Base-by-base conservation (phyloP, 2,888 invertebrate genomes). In the Cantharis rufa region DNA sequence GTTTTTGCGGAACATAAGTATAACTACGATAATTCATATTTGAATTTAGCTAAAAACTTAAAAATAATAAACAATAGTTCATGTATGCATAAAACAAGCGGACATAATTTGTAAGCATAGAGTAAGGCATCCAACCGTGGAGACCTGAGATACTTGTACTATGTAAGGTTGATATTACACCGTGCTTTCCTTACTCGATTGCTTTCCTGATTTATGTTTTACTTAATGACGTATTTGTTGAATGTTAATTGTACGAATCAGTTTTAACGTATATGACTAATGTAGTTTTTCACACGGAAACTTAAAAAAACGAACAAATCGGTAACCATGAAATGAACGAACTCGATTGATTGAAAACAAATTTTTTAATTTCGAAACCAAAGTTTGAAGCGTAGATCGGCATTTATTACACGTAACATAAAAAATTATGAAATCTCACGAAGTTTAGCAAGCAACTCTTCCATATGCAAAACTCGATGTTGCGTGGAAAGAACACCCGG, bases 1-100 rank as follows among this genome's bases (percentile, higher is more conserved):
- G 72, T 76, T 74, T 84, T 82, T 82, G 82, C 83, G 84, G 84
- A 83, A 84, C 83, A 83, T 83, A 83, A 84, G 84, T 81, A 83
- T 83, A 84, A 84, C 85, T 81, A 82, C 84, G 84, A 86, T 86
- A 86, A 85, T 84, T 86, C 86, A 86, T 86, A 86, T 86, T 85
- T 84, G 85, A 84, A 82, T 81, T 79, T 78, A 79, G 74, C 75
- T 75, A 78, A 77, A 80, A 76, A 66, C 74, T 74, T 77, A 83
- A 83, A 83, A 83, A 83, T 82, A 81, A 82, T 83, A 82, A 82
- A 83, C 83, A 83, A 83, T 83, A 83, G 83, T 83, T 83, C 83
- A 83, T 83, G 83, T 83, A 83, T 83, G 83, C 83, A 83, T 83
- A 83, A 83, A 83, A 77, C 81, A 79, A 81, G 80, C 81, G 83